Evolutionary conservation across 2,888 invertebrate species (phyloP).

Genomic region (Phortica okadai): DNA sequence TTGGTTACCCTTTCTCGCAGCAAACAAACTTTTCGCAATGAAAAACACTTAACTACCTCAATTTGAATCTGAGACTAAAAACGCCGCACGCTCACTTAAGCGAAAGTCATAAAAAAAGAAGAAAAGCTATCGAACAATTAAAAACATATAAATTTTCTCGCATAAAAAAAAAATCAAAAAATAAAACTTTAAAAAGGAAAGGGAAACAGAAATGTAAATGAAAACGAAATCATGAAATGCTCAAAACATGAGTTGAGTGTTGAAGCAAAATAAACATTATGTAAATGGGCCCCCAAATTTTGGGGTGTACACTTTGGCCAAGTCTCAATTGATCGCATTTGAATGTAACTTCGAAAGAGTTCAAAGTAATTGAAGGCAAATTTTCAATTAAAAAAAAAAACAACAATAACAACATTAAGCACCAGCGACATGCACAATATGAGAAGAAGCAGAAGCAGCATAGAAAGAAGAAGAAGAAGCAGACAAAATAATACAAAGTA

Average conservation of each 20-base stretch:
- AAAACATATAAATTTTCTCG: slow-evolving; percentile 27
- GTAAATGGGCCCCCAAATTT: neutral
- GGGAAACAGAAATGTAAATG: slow-evolving; percentile 7
- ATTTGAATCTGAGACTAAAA: neutral
- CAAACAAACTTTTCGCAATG: neutral
- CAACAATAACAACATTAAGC: too few relatives aligned
- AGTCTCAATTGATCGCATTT: too few relatives aligned
- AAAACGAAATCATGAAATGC: neutral
- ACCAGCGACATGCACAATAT: too few relatives aligned
- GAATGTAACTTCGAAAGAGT: too few relatives aligned
- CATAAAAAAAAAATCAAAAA: neutral
- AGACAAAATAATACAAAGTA: neutral
- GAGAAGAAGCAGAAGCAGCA: too few relatives aligned
- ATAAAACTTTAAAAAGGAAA: slow-evolving; percentile 17
- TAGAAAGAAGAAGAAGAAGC: too few relatives aligned
- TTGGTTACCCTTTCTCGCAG: neutral
- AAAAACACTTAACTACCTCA: neutral
- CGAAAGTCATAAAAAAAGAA: slow-evolving; percentile 27
- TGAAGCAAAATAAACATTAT: slow-evolving; percentile 6
- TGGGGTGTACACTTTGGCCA: too few relatives aligned
- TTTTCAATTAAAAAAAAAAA: too few relatives aligned
- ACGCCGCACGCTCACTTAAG: slow-evolving; percentile 13
- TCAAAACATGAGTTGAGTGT: neutral
- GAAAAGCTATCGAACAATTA: slow-evolving; percentile 26
- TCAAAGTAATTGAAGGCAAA: too few relatives aligned